Conservation (phyloP, 1,140 invertebrate genomes). For the Onthophagus taurus region DNA sequence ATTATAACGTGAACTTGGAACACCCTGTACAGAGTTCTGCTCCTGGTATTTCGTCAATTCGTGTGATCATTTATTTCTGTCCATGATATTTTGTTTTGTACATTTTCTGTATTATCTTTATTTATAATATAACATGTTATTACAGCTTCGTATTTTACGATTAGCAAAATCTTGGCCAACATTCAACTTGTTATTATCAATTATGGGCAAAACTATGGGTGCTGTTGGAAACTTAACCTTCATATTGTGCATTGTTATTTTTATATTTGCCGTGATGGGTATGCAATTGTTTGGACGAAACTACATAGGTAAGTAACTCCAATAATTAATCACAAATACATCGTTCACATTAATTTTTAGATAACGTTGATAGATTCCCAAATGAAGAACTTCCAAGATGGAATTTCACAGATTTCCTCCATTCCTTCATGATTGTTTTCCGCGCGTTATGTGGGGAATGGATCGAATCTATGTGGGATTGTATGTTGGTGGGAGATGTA, state of each 20-base stretch:
- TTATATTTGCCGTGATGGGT: conserved; percentile 98
- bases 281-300: conserved; percentile 96
- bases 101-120: too few species aligned
- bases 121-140: conserved; percentile 35
- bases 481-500: conserved; percentile 83
- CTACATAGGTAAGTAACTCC: conserved; percentile 62
- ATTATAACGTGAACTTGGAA: too few species aligned
- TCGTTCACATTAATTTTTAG: conserved; percentile 37
- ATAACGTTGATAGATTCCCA: conserved; percentile 70
- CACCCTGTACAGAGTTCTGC: too few species aligned
- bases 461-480: conserved; percentile 99
- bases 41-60: too few species aligned
- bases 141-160: conserved; percentile 96
- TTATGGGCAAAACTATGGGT: conserved; percentile 96
- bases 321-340: not conserved
- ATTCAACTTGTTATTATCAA: conserved; percentile 94
- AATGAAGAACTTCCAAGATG: conserved; percentile 77
- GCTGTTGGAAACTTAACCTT: conserved; percentile 96
- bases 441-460: conserved; percentile 96
- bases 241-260: conserved; percentile 96
- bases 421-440: conserved; percentile 98
- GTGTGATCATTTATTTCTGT: too few species aligned
- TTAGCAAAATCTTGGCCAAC: conserved; percentile 98
- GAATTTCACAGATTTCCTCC: conserved; percentile 98
- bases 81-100: too few species aligned